Base-by-base conservation (phyloP, 2,888 invertebrate genomes). In the Calliopum simillimum region DNA sequence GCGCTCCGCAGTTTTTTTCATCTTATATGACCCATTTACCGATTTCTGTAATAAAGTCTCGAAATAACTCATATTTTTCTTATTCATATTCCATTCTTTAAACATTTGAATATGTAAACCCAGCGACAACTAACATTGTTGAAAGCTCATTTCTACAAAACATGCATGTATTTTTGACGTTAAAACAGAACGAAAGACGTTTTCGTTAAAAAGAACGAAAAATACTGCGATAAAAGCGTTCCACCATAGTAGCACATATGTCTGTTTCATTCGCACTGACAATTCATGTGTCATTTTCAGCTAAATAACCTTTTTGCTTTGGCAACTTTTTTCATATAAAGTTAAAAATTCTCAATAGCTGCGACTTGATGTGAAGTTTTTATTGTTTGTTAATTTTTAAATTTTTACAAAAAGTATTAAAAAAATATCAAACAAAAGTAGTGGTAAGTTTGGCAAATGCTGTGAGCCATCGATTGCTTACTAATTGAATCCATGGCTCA, bases 361-460 rank as follows among this genome's bases (percentile, higher is more conserved):
- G 71, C 70, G 72, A 55, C 49, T 70, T 72, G 74, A 71, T 71
- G 74, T 71, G 68, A 61, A 67, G 68, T 65, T 71, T 58, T 64
- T 44, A 76, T 76, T 76, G 75, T 76, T 33, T 33, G 33, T 33
- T 33, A 33, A 33, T 33, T 33, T 33, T 33, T 33, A 33, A 71
- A 73, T 72, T 73, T 64, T 67, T 51, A 43, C 69, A 58, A 69
- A 72, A 72, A 74, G 76, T 75, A 72, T 72, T 69, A 65, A 65
- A 73, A 72, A 74, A 74, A 8, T 49, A 33, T 19, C 69, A 68
- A 71, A 71, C 68, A 70, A 71, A 68, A 76, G 63, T 75, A 75
- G 75, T 74, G 76, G 77, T 77, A 76, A 77, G 77, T 76, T 73
- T 51, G 23, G 33, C 16, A 25, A 33, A 33, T 51, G n/a, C 13